Evolutionary conservation across 2,888 invertebrate species (phyloP), one percentile per base, ranked within the genome.

Genomic region (Hirtodrosophila alboralis): DNA sequence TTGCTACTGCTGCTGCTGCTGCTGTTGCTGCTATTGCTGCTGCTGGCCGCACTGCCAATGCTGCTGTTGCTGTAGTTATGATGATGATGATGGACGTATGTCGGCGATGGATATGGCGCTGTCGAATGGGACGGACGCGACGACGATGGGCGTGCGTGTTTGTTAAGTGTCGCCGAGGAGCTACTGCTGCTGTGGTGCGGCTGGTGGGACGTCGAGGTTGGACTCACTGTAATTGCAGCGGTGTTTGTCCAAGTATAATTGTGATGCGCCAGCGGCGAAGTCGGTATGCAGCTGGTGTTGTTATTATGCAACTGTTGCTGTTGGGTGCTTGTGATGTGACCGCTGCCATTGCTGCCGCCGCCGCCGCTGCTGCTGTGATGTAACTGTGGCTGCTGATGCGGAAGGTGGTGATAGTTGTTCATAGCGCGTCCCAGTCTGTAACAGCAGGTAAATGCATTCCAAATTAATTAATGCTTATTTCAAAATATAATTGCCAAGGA

Each of bases 131-230:
- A 92, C 89, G 95, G 92, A 90, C 95, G 94, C 60, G 92, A 91
- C 68, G 92, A 92, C 63, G 94, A 92, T 86, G 94, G 91, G 89
- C 95, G 94, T 91, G 94, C 93, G 90, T 95, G 94, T 90, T 95
- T 95, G 91, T 93, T 93, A 40, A 92, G 91, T 53, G 92, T 91
- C 48, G 87, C 77, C 72, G 87, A 79, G 28, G 16, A 52, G 48
- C 31, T 59, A 70, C 37, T 28, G 51, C 18, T 56, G 41, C 36
- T 47, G 33, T 53, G 52, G 6, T 45, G 69, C 48, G 61, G 54
- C 53, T 76, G 75, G 52, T 66, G 74, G 60, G 53, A 49, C 53
- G 70, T 65, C 65, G 78, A 57, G 30, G 72, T 47, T 52, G 74
- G 62, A 63, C 73, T 67, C 53, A 80, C 49, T 43, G 84, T 62